A percentile compares a stretch with the other conserved stretches of the same genome.
Conservation (phyloP, 2,113 vertebrate species). For the Atlantisia rogersi region DNA sequence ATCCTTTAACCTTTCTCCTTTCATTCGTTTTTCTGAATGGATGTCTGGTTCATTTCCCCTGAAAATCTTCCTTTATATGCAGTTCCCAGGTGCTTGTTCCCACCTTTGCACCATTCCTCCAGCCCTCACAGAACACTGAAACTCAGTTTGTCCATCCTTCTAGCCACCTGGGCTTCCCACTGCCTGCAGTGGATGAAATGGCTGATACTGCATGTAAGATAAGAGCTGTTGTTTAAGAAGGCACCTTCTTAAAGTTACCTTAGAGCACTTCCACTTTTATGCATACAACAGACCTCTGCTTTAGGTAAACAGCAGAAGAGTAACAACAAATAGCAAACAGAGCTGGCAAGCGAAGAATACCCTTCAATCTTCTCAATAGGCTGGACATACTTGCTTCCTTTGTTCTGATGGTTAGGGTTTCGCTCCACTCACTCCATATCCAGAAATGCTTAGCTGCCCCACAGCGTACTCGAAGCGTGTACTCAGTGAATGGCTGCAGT, state of each 20-base stretch:
- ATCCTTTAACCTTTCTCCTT: neutral
- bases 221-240: neutral
- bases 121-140: neutral
- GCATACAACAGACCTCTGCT: neutral
- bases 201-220: neutral
- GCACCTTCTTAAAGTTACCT: neutral
- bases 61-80: neutral
- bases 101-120: neutral
- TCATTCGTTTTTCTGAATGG: neutral
- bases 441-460: conserved; percentile 58
- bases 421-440: conserved; percentile 75
- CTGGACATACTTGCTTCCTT: conserved; percentile 64
- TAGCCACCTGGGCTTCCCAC: neutral
- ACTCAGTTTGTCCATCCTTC: neutral
- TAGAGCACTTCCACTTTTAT: neutral
- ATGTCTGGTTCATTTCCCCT: neutral
- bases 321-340: neutral
- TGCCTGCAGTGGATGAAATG: neutral
- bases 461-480: conserved; percentile 58
- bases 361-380: neutral
- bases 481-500: conserved; percentile 42
- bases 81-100: neutral
- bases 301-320: neutral
- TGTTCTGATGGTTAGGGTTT: conserved; percentile 23
- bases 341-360: neutral